These are phyloP conservation scores for Crossoptilon crossoptilon DNA, from an alignment of 2,797 vertebrate genomes.

Conservation along the genomic window DNA sequence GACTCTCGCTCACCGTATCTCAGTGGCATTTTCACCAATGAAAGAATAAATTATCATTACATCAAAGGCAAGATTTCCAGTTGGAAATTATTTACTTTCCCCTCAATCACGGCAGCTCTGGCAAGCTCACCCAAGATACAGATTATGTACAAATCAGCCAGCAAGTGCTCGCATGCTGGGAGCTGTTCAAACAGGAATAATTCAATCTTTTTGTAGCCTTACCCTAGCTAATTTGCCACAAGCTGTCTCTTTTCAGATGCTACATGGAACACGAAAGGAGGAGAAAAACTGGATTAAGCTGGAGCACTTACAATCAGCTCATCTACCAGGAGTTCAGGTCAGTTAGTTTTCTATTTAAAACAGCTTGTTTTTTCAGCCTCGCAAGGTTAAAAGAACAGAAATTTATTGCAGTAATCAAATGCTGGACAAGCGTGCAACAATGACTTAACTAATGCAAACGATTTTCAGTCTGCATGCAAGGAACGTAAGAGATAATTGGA, in stretches of 20 bases:
- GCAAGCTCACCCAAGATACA: conserved; percentile 31
- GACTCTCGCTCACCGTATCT: background rate
- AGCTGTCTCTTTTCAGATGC: conserved; percentile 58
- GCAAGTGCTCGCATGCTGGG: conserved; percentile 49
- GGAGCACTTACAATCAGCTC: background rate
- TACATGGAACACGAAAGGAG: background rate
- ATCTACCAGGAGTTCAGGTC: conserved; percentile 18
- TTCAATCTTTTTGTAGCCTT: conserved; percentile 56
- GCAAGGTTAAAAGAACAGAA: conserved; percentile 19
- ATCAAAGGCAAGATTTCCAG: conserved; percentile 22
- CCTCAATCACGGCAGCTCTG: conserved; percentile 36
- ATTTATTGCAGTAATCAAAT: conserved; percentile 13
- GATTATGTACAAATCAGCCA: conserved; percentile 42
- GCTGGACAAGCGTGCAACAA: background rate
- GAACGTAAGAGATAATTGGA: conserved; percentile 34
- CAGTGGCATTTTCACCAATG: background rate
- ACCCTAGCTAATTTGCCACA: conserved; percentile 56
- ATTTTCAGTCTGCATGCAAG: conserved; percentile 43
- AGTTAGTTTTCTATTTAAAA: background rate
- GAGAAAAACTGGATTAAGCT: background rate
- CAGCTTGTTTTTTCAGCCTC: conserved; percentile 24
- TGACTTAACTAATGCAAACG: conserved; percentile 55
- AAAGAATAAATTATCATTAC: background rate
- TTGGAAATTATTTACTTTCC: conserved; percentile 29
- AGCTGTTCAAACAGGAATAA: conserved; percentile 70